These are phyloP conservation scores for Apostichopus californicus DNA, from an alignment of 35 echinoderm and acorn worm genomes.

Conservation along the genomic window DNA sequence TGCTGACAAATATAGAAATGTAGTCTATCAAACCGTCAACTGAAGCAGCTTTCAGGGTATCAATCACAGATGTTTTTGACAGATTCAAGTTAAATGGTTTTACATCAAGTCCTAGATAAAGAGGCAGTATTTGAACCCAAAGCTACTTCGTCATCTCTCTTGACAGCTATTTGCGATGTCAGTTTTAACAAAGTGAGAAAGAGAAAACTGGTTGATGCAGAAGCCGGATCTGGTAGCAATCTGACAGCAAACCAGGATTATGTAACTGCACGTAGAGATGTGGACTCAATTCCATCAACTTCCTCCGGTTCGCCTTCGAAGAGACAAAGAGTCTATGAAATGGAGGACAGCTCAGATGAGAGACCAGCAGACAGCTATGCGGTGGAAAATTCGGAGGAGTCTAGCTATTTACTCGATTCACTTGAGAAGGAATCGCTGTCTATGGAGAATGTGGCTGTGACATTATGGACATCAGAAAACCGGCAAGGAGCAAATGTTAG, in stretches of 20 bases:
- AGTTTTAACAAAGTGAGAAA: neutral
- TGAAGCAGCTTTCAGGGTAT: too few species aligned
- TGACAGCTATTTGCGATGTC: neutral
- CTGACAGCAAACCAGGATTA: neutral
- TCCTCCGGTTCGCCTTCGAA: neutral
- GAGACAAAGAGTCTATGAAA: neutral
- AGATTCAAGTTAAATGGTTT: too few species aligned
- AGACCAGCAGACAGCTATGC: neutral
- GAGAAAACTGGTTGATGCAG: neutral
- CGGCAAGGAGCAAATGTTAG: too few species aligned
- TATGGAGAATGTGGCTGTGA: too few species aligned
- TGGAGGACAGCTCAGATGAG: neutral
- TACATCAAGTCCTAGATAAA: neutral
- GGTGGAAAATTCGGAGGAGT: neutral
- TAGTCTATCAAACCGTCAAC: too few species aligned
- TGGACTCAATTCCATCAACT: neutral
- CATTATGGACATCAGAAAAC: too few species aligned
- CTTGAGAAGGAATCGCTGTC: too few species aligned
- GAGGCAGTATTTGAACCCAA: neutral
- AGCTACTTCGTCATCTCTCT: constrained; percentile 10
- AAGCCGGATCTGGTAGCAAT: neutral
- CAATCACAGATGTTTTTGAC: too few species aligned
- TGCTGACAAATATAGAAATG: too few species aligned
- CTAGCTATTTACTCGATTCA: too few species aligned
- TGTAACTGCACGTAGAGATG: neutral